Base-by-base conservation (phyloP, 2,797 vertebrate species). In the Neosilurus hyrtlii region DNA sequence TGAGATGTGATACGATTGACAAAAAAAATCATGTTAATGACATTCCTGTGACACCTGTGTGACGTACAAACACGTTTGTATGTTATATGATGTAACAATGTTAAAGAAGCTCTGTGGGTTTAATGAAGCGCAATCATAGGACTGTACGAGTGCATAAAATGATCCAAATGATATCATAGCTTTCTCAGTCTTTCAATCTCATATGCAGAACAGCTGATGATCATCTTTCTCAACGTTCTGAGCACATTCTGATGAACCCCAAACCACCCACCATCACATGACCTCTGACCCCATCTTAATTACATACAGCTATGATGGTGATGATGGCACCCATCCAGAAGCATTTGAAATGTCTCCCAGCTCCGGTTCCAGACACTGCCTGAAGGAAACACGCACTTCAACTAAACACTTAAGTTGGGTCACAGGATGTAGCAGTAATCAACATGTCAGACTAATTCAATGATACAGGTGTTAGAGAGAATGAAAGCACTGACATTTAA, bases 201-300 rank as follows among this genome's bases (percentile, higher is more conserved):
- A 52, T 52, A 30, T 18, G n/a, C 2, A 24, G 43, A 56, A 84
- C 83, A 83, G 81, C 77, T 79, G 81, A 81, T 54, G 22, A 9
- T 85, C 81, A 85, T 85, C 85, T 85, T 71, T 61, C 77, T 70
- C 78, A 71, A 79, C 30, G n/a, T n/a, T n/a, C 80, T 80, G 35
- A 82, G 66, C 22, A 2, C 51, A 74, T 74, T 74, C 95, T 93
- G 95, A 94, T 91, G 93, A 92, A 93, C 93, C 95, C 91, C 90
- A 43, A 37, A 91, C 92, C 90, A 89, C n/a, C n/a, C n/a, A 90
- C 79, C 82, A 24, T 54, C 52, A 85, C 85, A 56, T 86, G 88
- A 91, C 93, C 93, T 93, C 82, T 92, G 91, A 92, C 93, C 92
- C 87, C 2, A 8, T 89, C 87, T 90, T 93, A 94, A 94, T 93